Base-by-base conservation (phyloP, 2,888 invertebrate species). In the Camponotus fellah region DNA sequence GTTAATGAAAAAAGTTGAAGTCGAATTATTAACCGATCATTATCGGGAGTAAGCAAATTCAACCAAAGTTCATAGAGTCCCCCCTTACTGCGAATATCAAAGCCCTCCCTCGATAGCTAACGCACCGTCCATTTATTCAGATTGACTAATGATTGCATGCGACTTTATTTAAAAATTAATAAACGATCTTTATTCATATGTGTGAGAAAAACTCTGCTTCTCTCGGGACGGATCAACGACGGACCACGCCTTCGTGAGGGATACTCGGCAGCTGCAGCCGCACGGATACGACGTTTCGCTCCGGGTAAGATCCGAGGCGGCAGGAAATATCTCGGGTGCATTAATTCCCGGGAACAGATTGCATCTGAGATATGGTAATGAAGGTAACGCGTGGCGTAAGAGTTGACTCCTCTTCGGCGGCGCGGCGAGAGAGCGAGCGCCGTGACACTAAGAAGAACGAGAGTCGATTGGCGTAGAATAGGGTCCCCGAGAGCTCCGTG, bases 351-450 rank as follows among this genome's bases (percentile, higher is more conserved):
- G 87, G 90, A 93, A 93, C 92, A 93, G 94, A 94, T 94, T 94
- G 93, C 94, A 94, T 94, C 93, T 92, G 91, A 93, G 94, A 94
- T 94, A 94, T 94, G 94, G 93, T 94, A 94, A 94, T 94, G 93
- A 94, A 94, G 93, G 93, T 91, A 93, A 93, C 93, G 93, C 92
- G 93, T 92, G 93, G 93, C 92, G 91, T 91, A 92, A 93, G 92
- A 92, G 91, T 92, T 90, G 90, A 89, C 89, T 92, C 89, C 89
- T 91, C 89, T 86, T 84, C 87, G 89, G 86, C 85, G 85, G 82
- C 83, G 84, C 58, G 77, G 43, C 77, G 43, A 46, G 79, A 69
- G 71, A 79, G 68, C 88, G 87, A 86, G 87, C 92, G 91, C 86
- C 92, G 93, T 94, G 94, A 94, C 94, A 94, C 93, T 90, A 93